Evolutionary conservation across 2,888 invertebrate genomes (phyloP).

Genomic region (Molorchus minor): DNA sequence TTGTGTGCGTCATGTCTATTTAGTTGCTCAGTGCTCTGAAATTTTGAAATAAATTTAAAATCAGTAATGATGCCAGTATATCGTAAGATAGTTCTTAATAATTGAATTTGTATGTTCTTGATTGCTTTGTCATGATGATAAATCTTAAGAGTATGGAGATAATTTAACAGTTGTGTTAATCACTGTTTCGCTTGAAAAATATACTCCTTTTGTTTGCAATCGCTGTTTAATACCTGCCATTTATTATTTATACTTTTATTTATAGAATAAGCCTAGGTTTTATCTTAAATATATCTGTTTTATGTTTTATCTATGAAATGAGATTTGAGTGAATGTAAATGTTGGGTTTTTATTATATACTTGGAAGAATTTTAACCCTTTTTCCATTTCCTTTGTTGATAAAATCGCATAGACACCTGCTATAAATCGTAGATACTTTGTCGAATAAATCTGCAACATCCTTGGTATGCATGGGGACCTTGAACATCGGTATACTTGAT

Average conservation of each 20-base stretch:
- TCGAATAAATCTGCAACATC: slow-evolving; percentile 20
- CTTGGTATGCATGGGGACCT: slow-evolving; percentile 47
- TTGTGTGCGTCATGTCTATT: slow-evolving; percentile 39
- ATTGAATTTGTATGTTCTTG: no score
- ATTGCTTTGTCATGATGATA: background rate
- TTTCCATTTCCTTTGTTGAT: slow-evolving; percentile 6
- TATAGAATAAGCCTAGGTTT: background rate
- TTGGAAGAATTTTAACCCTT: background rate
- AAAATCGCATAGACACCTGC: slow-evolving; percentile 15
- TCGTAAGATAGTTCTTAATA: slow-evolving; percentile 2
- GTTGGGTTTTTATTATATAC: background rate
- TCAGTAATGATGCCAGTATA: background rate
- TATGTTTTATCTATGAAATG: background rate
- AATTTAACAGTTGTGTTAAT: slow-evolving; percentile 1
- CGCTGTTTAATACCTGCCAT: background rate
- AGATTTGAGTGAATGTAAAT: background rate
- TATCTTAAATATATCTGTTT: background rate
- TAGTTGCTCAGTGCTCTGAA: slow-evolving; percentile 12
- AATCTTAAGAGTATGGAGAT: background rate
- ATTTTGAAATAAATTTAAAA: no score
- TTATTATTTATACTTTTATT: background rate
- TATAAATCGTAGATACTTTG: background rate
- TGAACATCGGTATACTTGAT: slow-evolving; percentile 45
- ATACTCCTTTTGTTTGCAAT: background rate
- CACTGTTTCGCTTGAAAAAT: background rate